Percentiles rank a stretch among this genome's conserved stretches.
phyloP scores from a whole-genome alignment of 1,140 invertebrate genomes.

The Drosophila willistoni region DNA sequence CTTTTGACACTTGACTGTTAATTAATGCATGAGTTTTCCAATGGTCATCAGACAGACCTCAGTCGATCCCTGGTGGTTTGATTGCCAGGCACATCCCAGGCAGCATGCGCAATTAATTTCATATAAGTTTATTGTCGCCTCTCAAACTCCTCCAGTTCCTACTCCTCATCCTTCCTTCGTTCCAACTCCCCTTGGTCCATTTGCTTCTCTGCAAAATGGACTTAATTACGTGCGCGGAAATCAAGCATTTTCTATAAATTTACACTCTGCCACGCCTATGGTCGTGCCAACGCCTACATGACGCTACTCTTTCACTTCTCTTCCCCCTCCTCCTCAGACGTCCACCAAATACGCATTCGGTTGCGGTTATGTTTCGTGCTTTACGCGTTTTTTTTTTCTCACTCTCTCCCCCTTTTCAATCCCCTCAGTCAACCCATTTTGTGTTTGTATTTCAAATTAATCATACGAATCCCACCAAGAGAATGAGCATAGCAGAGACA shows the following conservation, averaged over 20 bases:
- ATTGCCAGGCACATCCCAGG: constrained; percentile 21
- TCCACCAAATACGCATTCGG: constrained; percentile 29
- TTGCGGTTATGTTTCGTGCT: constrained; percentile 56
- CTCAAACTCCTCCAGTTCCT: constrained; percentile 42
- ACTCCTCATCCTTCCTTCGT: neutral
- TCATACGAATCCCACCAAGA: constrained; percentile 62
- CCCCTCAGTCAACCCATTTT: constrained; percentile 48
- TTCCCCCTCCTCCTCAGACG: neutral
- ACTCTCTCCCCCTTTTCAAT: constrained; percentile 22
- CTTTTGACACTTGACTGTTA: constrained; percentile 77
- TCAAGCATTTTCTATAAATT: constrained; percentile 80
- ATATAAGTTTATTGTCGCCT: constrained; percentile 81
- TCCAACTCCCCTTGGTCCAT: constrained; percentile 7
- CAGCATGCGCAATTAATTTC: constrained; percentile 80
- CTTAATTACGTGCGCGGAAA: constrained; percentile 80
- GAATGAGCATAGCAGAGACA: constrained; percentile 33
- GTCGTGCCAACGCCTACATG: constrained; percentile 18
- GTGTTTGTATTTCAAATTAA: constrained; percentile 79
- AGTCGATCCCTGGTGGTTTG: constrained; percentile 50
- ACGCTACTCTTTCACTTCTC: neutral
- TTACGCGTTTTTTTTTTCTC: neutral
- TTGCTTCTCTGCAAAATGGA: constrained; percentile 63
- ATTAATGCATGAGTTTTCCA: constrained; percentile 74
- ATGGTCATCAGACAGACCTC: constrained; percentile 53
- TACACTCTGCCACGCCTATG: constrained; percentile 58